Base-by-base conservation (phyloP, 2,113 vertebrate genomes). In the Columba janthina region DNA sequence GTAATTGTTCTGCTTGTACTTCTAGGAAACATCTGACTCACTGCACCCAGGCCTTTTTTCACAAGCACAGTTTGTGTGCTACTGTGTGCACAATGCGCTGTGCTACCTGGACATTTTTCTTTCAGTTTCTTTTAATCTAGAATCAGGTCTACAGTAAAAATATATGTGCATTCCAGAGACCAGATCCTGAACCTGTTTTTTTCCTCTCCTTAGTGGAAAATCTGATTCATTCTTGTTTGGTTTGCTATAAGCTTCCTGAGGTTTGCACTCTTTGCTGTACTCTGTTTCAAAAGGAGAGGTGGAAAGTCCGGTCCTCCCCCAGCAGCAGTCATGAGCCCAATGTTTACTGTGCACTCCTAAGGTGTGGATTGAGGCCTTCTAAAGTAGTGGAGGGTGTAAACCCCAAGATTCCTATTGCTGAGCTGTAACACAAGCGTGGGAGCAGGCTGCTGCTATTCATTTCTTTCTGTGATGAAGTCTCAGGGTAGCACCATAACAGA, bases 1-100 rank as follows among this genome's bases (percentile, higher is more conserved):
- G 31, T 66, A 15, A 6, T 79, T 1, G 0, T 73, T 76, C 53
- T 29, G 29, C 9, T 0, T 0, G 0, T n/a, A 10, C 51, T 51
- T 85, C 67, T 29, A 70, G 78, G 82, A 80, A 93, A 7, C 24
- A 70, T 15, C 50, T 18, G 36, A 58, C 14, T 20, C 8, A 1
- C 62, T 40, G 58, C 2, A 3, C 42, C 28, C 69, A 50, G 56
- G 19, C 38, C 42, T 67, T 60, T 28, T 58, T 2, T 19, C 53
- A 19, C 10, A 4, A 14, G 16, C 56, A 12, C 31, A 25, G 54
- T 31, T 60, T 66, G 32, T n/a, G 20, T 25, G 34, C 8, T 13
- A 0, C 13, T 0, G 0, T 17, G 26, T 86, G 53, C 53, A 64
- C 34, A 76, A n/a, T 50, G 18, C 38, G 31, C 36, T 71, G 42